Percentiles rank a stretch among this genome's conserved stretches.
These are phyloP conservation scores for Apamea monoglypha DNA, from an alignment of 2,888 invertebrate species.

Conservation along the genomic window DNA sequence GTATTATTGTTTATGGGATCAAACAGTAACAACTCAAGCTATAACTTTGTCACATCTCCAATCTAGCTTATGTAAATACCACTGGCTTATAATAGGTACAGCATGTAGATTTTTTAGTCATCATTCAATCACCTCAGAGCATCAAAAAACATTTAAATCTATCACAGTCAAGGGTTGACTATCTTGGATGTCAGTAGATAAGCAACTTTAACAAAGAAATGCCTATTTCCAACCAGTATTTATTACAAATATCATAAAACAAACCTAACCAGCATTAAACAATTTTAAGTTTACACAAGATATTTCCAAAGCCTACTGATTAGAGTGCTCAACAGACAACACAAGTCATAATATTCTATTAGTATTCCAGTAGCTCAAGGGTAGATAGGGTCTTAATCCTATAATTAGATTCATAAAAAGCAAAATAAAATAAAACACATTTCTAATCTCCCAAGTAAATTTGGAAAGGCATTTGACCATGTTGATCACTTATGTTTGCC, in stretches of 20 bases:
- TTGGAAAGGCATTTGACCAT: slow-evolving; percentile 16
- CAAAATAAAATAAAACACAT: neutral
- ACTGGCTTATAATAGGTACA: neutral
- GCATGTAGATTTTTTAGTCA: neutral
- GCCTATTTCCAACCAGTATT: neutral
- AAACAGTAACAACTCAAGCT: neutral
- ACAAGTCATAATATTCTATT: neutral
- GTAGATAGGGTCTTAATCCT: too few relatives aligned
- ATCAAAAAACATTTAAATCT: neutral
- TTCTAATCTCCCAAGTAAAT: neutral
- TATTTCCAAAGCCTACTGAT: neutral
- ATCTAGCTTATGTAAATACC: neutral
- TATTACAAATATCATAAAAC: neutral
- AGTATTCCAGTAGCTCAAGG: slow-evolving; percentile 1
- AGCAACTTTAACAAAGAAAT: neutral
- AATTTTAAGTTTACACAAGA: neutral
- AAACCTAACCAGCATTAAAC: too few relatives aligned
- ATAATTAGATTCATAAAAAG: neutral
- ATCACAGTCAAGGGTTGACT: neutral
- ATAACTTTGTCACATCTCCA: neutral
- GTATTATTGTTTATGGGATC: neutral
- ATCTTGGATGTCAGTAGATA: neutral
- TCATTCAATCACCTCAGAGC: neutral
- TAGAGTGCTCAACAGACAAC: neutral
- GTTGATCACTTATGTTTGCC: neutral